Evolutionary conservation across 1,140 invertebrate species (phyloP).

Genomic region (Drosophila quadrilineata): DNA sequence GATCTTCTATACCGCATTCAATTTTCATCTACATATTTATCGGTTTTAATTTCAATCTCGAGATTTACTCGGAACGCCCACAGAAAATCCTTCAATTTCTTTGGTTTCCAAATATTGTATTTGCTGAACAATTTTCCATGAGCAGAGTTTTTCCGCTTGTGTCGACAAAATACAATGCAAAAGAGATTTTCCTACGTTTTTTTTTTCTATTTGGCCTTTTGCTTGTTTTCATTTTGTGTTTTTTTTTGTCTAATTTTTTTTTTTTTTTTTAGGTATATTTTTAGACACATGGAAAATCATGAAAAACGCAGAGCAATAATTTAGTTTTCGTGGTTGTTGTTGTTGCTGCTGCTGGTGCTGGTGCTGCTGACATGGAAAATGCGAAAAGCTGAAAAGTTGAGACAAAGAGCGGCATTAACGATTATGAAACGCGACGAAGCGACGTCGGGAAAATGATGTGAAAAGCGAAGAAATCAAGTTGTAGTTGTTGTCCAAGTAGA

Average conservation of each 20-base stretch:
- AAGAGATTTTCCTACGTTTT: constrained; percentile 49
- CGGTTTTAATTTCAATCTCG: no score
- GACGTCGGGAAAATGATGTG: no score
- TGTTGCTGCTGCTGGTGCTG: no score
- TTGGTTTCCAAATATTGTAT: constrained; percentile 18
- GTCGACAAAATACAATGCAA: constrained; percentile 42
- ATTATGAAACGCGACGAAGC: constrained; percentile 73
- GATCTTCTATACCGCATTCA: no score
- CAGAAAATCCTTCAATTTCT: constrained; percentile 17
- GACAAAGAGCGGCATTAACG: constrained; percentile 40
- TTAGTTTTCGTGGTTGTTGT: no score
- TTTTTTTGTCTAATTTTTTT: constrained; percentile 27
- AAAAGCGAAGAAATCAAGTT: constrained; percentile 17
- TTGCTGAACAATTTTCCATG: constrained; percentile 60
- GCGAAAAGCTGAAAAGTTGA: constrained; percentile 51
- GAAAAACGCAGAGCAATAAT: not conserved
- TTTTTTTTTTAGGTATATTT: constrained; percentile 23
- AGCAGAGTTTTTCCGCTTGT: constrained; percentile 2
- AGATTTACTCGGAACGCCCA: no score
- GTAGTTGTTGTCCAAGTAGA: no score
- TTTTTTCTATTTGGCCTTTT: constrained; percentile 23
- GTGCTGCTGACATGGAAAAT: constrained; percentile 57
- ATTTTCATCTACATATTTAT: no score
- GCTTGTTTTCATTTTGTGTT: constrained; percentile 35
- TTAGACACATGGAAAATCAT: constrained; percentile 26